Evolutionary conservation across 2,888 invertebrate genomes (phyloP).

Genomic region (Blastobasis lacticolella): DNA sequence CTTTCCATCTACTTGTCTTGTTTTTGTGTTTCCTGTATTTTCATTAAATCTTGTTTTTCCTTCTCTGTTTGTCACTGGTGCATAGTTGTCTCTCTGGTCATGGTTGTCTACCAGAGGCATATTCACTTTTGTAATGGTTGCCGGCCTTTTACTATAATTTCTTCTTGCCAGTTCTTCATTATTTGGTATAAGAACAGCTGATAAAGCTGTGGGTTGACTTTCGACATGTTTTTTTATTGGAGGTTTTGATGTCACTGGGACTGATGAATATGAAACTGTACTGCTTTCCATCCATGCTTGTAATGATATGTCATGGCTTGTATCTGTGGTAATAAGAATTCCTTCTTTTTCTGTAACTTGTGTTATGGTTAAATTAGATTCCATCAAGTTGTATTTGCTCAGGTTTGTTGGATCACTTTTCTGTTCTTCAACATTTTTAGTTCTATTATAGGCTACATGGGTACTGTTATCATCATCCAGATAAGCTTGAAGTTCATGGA

Average conservation of each 20-base stretch:
- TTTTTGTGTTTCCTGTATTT: conserved; percentile 54
- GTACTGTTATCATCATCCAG: conserved; percentile 56
- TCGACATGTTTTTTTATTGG: conserved; percentile 48
- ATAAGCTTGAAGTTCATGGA: conserved; percentile 60
- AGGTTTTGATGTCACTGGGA: conserved; percentile 38
- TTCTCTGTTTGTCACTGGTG: conserved; percentile 54
- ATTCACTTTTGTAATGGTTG: conserved; percentile 61
- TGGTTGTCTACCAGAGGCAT: conserved; percentile 51
- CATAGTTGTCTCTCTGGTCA: conserved; percentile 42
- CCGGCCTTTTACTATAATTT: conserved; percentile 49
- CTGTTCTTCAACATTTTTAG: conserved; percentile 60
- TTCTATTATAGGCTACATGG: conserved; percentile 57
- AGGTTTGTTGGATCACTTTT: conserved; percentile 49
- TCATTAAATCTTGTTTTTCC: conserved; percentile 59
- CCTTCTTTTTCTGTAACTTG: conserved; percentile 63
- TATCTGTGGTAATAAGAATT: conserved; percentile 60
- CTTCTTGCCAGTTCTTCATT: conserved; percentile 43
- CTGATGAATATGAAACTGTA: conserved; percentile 38
- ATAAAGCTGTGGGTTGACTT: conserved; percentile 67
- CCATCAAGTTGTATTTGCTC: conserved; percentile 61
- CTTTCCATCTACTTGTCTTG: conserved; percentile 69
- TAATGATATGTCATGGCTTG: conserved; percentile 57
- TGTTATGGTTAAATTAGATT: conserved; percentile 58
- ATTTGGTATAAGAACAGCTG: conserved; percentile 77
- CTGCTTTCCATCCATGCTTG: conserved; percentile 58